phyloP scores from a whole-genome alignment of 2,113 vertebrate species.

The Engystomops pustulosus region DNA sequence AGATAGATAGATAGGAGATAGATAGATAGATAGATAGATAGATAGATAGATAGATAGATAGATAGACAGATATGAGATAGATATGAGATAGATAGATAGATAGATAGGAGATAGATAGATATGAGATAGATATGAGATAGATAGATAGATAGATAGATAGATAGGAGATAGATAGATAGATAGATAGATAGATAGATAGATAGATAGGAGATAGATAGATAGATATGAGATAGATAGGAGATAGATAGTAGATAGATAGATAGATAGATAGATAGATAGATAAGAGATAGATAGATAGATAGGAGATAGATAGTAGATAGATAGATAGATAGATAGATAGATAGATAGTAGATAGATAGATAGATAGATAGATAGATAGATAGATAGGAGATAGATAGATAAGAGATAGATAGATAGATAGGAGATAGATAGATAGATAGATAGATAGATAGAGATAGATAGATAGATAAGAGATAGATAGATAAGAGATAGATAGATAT shows the following conservation, averaged over 20 bases:
- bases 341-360: neutral
- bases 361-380: constrained; percentile 3
- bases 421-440: no score
- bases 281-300: neutral
- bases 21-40: neutral
- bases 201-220: constrained; percentile 1
- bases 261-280: neutral
- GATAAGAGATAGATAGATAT: no score
- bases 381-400: neutral
- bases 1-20: neutral
- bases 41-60: neutral
- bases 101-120: constrained; percentile 1
- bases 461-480: no score
- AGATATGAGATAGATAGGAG: neutral
- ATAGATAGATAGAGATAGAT: no score
- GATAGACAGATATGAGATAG: neutral
- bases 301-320: neutral
- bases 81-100: neutral
- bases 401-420: no score
- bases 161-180: constrained; percentile 3
- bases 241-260: constrained; percentile 1
- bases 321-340: neutral
- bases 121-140: neutral
- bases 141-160: neutral
- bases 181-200: constrained; percentile 11